Conservation (phyloP, 2,113 vertebrate genomes). For the Cavia aperea region DNA sequence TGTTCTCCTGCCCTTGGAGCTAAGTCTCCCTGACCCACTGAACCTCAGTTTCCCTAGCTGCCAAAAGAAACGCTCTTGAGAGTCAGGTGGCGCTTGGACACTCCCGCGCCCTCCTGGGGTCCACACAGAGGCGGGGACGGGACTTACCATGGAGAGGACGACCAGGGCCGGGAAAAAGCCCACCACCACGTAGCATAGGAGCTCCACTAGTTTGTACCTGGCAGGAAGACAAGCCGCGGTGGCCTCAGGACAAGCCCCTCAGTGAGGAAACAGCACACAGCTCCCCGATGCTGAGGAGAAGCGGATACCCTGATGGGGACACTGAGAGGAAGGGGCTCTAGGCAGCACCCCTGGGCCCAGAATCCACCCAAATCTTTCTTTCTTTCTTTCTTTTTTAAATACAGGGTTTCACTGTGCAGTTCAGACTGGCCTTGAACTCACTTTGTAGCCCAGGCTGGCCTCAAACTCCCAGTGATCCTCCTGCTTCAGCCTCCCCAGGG, state of each 20-base stretch:
- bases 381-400: background rate
- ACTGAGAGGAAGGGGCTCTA: background rate
- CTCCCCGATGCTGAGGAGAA: background rate
- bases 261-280: fast-evolving
- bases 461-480: background rate
- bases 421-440: background rate
- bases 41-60: background rate
- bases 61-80: background rate
- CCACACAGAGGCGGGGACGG: background rate
- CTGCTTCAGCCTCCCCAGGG: background rate
- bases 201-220: constrained; percentile 93
- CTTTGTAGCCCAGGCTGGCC: background rate
- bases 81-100: background rate
- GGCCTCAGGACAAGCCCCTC: background rate
- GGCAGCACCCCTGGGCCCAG: no score
- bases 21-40: background rate
- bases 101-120: background rate
- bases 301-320: background rate
- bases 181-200: constrained; percentile 89
- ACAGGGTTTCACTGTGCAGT: background rate
- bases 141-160: constrained; percentile 92
- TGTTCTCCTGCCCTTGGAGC: background rate
- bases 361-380: background rate
- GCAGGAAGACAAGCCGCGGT: background rate
- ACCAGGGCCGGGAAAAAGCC: constrained; percentile 89